Evolutionary conservation across 2,888 invertebrate species (phyloP).

Genomic region (Physocephala rufipes): DNA sequence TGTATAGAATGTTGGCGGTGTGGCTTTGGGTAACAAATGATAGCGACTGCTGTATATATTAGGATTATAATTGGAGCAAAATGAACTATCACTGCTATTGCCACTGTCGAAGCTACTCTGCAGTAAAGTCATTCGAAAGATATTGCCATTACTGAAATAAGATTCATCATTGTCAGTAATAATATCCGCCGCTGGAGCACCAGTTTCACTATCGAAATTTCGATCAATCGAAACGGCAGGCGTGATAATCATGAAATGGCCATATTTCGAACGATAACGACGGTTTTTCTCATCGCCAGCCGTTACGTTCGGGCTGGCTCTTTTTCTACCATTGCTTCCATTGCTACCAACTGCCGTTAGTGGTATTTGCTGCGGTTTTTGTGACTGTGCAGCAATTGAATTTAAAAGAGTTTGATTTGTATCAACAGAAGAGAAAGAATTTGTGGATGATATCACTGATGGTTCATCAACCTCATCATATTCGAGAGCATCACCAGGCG

Average conservation of each 20-base stretch:
- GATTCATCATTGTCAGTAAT: conserved; percentile 46
- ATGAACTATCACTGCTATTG: conserved; percentile 60
- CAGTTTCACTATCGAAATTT: conserved; percentile 57
- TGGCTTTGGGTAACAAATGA: conserved; percentile 59
- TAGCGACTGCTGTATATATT: conserved; percentile 62
- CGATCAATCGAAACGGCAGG: conserved; percentile 66
- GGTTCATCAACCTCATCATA: conserved; percentile 52
- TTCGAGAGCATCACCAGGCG: conserved; percentile 45
- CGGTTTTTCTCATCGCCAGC: conserved; percentile 44
- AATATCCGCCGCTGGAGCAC: conserved; percentile 39
- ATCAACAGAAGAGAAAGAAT: conserved; percentile 62
- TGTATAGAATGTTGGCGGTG: conserved; percentile 59
- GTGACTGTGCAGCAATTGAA: conserved; percentile 52
- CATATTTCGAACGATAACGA: conserved; percentile 58
- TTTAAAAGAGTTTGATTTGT: conserved; percentile 62
- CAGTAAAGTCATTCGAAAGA: conserved; percentile 57
- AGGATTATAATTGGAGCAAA: conserved; percentile 62
- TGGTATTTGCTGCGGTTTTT: conserved; percentile 16
- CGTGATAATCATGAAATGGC: conserved; percentile 65
- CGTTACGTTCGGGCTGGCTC: conserved; percentile 42
- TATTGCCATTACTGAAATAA: conserved; percentile 56
- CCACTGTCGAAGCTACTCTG: conserved; percentile 56
- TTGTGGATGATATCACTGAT: conserved; percentile 58
- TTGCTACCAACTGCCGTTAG: conserved; percentile 23
- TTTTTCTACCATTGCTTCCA: conserved; percentile 42